phyloP scores from a whole-genome alignment of 2,113 vertebrate genomes.

The Menidia beryllina region DNA sequence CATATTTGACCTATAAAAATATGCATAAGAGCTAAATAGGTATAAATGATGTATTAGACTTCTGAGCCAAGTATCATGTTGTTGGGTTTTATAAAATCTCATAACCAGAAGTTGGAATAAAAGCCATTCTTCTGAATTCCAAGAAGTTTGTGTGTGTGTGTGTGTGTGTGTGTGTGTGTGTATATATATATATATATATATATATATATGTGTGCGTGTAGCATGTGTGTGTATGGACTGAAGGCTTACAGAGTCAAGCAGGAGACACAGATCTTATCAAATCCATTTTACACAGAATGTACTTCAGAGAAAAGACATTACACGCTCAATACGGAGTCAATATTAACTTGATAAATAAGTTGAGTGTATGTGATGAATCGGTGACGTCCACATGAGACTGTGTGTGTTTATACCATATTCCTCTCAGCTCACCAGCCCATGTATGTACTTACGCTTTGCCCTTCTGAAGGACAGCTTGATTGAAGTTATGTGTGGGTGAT shows the following conservation, averaged over 20 bases:
- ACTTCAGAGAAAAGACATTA: constrained; percentile 44
- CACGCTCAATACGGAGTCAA: constrained; percentile 46
- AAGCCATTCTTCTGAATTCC: constrained; percentile 18
- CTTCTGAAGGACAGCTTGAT: constrained; percentile 60
- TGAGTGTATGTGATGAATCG: constrained; percentile 33
- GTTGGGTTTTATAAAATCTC: neutral
- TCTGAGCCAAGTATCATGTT: neutral
- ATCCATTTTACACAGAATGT: constrained; percentile 52
- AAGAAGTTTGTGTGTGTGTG: constrained; percentile 16
- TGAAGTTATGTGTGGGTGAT: constrained; percentile 56
- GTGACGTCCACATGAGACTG: constrained; percentile 6
- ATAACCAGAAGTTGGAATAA: constrained; percentile 18
- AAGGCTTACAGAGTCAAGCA: constrained; percentile 32
- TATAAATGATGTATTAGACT: neutral
- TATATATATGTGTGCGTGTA: constrained; percentile 3
- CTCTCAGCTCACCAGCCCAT: constrained; percentile 30
- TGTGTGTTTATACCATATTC: constrained; percentile 21
- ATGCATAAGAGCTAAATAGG: neutral
- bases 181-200: too few relatives aligned
- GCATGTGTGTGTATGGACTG: constrained; percentile 13
- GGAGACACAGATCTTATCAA: constrained; percentile 53
- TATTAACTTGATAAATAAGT: constrained; percentile 47
- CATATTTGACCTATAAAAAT: neutral
- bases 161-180: constrained; percentile 3
- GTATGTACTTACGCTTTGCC: constrained; percentile 31